Evolutionary conservation across 2,888 invertebrate genomes (phyloP), one percentile per base, ranked within the genome.

Genomic region (Girardia tigrina): DNA sequence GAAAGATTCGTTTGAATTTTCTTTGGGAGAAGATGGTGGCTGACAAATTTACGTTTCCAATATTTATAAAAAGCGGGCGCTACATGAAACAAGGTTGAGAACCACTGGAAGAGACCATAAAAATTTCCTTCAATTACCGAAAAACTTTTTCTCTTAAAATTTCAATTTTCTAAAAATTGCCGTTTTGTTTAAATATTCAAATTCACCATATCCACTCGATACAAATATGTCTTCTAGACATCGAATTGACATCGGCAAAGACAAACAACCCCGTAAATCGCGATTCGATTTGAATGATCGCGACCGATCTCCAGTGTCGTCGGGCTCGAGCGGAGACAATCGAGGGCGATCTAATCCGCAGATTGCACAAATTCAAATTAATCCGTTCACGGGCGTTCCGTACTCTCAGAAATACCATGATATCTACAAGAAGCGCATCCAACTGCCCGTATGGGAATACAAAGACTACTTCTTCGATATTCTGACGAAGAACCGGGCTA

Each of bases 391-490:
- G 79, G 89, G 90, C 26, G 86, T 90, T 76, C 90, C 93, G 0
- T 94, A 90, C 83, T 91, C 94, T 0, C 89, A 90, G 71, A 89
- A 90, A 79, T 97, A 93, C 83, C 90, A 91, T 84, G 91, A 93
- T 79, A 79, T 84, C 73, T 89, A 90, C 78, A 89, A 91, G 75
- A 94, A 94, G 80, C 88, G 98, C 29, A 90, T 91, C 29, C 89
- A 90, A 0, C 86, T 99, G 77, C 98, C 98, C 0, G 98, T 99
- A 0, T 98, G 97, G 88, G 97, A 99, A 82, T 97, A 99, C 85
- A 90, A 91, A 81, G 89, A 90, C 0, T 94, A 95, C 85, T 99
- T 99, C 84, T 91, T 94, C 90, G 89, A 94, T 80, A 87, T 93
- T 42, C 86, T 99, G n/a, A 89, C 89, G 78, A 90, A 91, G 75